These are phyloP conservation scores for Heliconius erato DNA, from an alignment of 2,888 invertebrate species.

Conservation along the genomic window DNA sequence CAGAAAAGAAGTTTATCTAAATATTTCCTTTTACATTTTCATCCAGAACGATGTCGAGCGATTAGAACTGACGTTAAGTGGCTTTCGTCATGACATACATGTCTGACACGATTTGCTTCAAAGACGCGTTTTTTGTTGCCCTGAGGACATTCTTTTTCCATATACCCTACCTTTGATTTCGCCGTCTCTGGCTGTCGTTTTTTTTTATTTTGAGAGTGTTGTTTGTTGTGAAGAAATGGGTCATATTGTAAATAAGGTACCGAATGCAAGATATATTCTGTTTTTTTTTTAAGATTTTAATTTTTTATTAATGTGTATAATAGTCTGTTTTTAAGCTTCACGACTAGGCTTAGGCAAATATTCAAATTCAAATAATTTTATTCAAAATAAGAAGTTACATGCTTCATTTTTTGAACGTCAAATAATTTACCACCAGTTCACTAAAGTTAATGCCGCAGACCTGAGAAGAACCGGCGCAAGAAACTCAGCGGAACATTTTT, in stretches of 20 bases:
- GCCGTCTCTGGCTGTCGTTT: slow-evolving; percentile 14
- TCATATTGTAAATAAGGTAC: slow-evolving; percentile 1
- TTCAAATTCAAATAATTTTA: no score
- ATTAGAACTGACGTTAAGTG: slow-evolving; percentile 28
- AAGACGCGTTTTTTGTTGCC: slow-evolving; percentile 26
- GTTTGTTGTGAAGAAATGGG: slow-evolving; percentile 19
- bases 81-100: slow-evolving; percentile 19
- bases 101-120: slow-evolving; percentile 29
- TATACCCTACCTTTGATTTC: slow-evolving; percentile 24
- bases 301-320: background rate
- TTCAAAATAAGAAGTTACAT: no score
- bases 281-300: background rate
- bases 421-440: no score
- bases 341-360: no score
- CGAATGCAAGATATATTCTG: background rate
- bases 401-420: no score
- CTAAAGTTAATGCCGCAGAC: no score
- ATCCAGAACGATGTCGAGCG: slow-evolving; percentile 13
- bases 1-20: background rate
- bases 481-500: no score
- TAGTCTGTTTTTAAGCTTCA: no score
- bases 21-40: background rate
- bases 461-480: no score
- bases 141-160: slow-evolving; percentile 22
- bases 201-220: slow-evolving; percentile 15